These are phyloP conservation scores for Hippocampus comes DNA, from an alignment of 2,113 vertebrate genomes.

Conservation along the genomic window DNA sequence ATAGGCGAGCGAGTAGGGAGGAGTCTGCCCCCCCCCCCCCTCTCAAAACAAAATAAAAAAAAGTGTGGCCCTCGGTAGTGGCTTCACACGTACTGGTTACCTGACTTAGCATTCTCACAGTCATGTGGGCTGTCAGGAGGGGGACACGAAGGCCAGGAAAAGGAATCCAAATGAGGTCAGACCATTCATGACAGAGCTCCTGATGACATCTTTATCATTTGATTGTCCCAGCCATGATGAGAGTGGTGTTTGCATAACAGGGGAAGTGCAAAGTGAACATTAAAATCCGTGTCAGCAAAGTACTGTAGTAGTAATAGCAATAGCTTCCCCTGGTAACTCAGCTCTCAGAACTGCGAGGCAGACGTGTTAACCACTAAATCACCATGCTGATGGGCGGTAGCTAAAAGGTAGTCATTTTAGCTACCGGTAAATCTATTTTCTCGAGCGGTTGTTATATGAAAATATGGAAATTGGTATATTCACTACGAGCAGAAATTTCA, in stretches of 20 bases:
- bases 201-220: background rate
- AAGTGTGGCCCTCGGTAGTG: conserved; percentile 24
- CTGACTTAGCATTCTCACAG: conserved; percentile 48
- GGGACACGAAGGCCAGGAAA: background rate
- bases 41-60: conserved; percentile 32
- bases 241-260: background rate
- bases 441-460: background rate
- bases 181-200: conserved; percentile 20
- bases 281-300: background rate
- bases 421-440: no score
- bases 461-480: background rate
- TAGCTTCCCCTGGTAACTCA: background rate
- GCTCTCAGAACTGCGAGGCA: no score
- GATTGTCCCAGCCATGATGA: background rate
- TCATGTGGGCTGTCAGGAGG: conserved; percentile 39
- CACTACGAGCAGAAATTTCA: background rate
- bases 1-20: conserved; percentile 52
- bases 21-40: conserved; percentile 17
- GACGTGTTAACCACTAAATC: no score
- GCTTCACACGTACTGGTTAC: conserved; percentile 56
- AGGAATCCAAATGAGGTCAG: conserved; percentile 15
- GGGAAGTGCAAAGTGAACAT: background rate
- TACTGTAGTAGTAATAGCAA: background rate
- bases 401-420: no score
- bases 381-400: no score